A percentile compares a stretch with the other conserved stretches of the same genome.
Evolutionary conservation across 2,113 vertebrate species (phyloP).

Genomic region (Pterophyllum scalare): DNA sequence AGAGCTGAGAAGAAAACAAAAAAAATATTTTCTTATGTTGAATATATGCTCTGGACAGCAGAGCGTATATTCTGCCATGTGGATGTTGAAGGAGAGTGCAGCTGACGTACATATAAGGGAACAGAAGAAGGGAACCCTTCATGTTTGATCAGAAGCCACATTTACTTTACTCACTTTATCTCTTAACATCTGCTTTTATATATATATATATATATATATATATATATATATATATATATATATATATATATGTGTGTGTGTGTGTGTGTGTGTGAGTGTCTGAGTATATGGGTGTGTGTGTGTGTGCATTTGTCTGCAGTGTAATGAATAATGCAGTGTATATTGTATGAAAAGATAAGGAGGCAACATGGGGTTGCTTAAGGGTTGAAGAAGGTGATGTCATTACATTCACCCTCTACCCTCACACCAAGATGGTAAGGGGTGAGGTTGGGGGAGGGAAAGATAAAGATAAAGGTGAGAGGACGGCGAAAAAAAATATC

Average conservation of each 20-base stretch:
- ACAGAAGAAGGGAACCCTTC: not conserved
- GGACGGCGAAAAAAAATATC: not conserved
- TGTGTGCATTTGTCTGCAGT: not conserved
- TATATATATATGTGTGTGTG: not conserved
- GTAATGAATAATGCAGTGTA: constrained; percentile 66
- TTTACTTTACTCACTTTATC: not conserved
- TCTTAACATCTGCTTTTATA: constrained; percentile 14
- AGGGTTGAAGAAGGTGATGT: constrained; percentile 63
- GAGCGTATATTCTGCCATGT: not conserved
- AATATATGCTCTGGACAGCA: not conserved
- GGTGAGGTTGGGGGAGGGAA: not conserved
- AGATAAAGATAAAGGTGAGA: constrained; percentile 21
- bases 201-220: not conserved
- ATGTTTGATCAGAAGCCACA: not conserved
- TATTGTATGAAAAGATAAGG: constrained; percentile 64
- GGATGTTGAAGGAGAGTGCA: not conserved
- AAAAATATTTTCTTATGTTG: not conserved
- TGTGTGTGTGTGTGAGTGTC: not conserved
- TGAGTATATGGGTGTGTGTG: too few relatives aligned
- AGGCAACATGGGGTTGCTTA: constrained; percentile 46
- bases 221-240: not conserved
- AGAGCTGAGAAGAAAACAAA: not conserved
- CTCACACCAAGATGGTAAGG: not conserved
- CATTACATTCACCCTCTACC: constrained; percentile 58
- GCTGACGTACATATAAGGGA: not conserved